These are phyloP conservation scores for Tupaia tana DNA, from an alignment of 2,113 vertebrate genomes.

Conservation along the genomic window DNA sequence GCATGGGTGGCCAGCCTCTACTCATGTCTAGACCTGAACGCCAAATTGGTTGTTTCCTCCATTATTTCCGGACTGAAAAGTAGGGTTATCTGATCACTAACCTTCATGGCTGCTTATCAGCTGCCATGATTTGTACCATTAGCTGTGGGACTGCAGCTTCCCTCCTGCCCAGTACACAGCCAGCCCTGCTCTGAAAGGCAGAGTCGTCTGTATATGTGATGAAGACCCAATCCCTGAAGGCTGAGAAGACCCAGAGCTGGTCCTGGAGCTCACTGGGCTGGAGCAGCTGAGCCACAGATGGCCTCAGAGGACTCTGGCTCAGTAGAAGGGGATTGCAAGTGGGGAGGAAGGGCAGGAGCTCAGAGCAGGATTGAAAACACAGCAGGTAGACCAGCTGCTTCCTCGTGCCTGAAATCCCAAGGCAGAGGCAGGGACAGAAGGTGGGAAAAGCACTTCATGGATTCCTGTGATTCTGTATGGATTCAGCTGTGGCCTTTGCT, in stretches of 20 bases:
- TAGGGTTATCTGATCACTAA: background rate
- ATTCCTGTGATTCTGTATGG: background rate
- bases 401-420: background rate
- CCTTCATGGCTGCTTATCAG: background rate
- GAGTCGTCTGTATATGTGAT: rapidly evolving
- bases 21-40: background rate
- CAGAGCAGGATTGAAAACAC: background rate
- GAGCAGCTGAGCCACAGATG: background rate
- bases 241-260: background rate
- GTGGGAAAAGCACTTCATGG: background rate
- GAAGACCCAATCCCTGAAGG: background rate
- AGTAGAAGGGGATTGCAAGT: background rate
- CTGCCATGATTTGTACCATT: too few relatives aligned
- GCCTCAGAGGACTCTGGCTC: background rate
- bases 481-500: background rate
- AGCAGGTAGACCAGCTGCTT: background rate
- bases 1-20: background rate
- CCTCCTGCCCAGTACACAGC: background rate
- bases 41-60: background rate
- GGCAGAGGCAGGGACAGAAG: background rate
- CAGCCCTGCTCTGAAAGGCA: rapidly evolving
- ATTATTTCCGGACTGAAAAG: background rate
- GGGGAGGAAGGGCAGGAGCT: background rate
- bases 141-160: background rate
- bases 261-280: background rate